Percentiles rank a stretch among this genome's conserved stretches.
Conservation (phyloP, 1,140 invertebrate species). For the Brachionus plicatilis region DNA sequence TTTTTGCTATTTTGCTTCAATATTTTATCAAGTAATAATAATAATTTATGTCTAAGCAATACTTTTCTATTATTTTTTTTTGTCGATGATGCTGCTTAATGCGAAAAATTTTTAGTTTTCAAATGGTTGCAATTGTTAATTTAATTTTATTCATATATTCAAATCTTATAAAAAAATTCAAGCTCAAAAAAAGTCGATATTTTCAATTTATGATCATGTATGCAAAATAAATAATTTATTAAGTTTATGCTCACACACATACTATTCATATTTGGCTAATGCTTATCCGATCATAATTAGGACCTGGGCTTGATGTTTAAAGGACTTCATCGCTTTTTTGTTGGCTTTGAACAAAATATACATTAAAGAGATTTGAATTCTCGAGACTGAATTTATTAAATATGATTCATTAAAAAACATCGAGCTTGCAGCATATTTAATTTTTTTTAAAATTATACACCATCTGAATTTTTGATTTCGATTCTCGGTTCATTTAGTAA, state of each 20-base stretch:
- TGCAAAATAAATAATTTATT: background rate
- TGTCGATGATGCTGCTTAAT: background rate
- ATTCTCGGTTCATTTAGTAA: too few species aligned
- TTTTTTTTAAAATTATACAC: too few species aligned
- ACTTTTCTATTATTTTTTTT: slow-evolving; percentile 19
- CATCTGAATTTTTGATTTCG: too few species aligned
- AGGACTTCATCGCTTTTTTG: background rate
- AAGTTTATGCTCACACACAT: background rate
- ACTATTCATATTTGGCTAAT: background rate
- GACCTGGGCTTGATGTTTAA: background rate
- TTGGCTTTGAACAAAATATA: background rate
- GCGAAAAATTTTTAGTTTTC: background rate
- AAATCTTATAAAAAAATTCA: background rate
- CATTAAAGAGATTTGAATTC: too few species aligned
- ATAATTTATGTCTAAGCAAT: background rate
- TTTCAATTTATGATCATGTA: background rate
- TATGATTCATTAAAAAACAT: too few species aligned
- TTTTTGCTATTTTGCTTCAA: background rate
- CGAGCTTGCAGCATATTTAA: too few species aligned
- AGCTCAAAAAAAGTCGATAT: slow-evolving; percentile 11
- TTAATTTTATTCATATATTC: slow-evolving; percentile 25
- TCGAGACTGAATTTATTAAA: too few species aligned
- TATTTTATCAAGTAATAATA: slow-evolving; percentile 30
- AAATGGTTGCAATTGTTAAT: slow-evolving; percentile 19
- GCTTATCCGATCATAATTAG: background rate